Percentiles rank a stretch among this genome's conserved stretches.
These are phyloP conservation scores for Pantherophis alleghaniensis DNA, from an alignment of 2,797 vertebrate species.

Conservation along the genomic window DNA sequence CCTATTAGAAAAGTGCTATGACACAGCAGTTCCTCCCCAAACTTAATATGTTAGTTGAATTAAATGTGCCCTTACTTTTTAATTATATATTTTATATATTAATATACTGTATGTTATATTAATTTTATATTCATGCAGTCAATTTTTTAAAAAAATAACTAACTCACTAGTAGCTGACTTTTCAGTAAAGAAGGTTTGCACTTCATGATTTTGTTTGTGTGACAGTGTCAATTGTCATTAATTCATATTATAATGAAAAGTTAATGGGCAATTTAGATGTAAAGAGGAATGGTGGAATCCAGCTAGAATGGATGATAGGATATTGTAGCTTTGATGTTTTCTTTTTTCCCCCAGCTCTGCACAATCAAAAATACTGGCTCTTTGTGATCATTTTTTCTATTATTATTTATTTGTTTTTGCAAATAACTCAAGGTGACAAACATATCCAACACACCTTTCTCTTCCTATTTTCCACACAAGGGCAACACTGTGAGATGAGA, in stretches of 20 bases:
- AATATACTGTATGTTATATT: neutral
- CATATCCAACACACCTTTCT: neutral
- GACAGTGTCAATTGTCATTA: neutral
- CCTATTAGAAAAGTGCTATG: neutral
- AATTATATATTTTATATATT: neutral
- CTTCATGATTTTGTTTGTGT: neutral
- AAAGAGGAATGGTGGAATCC: neutral
- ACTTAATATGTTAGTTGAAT: constrained; percentile 9
- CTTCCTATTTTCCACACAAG: neutral
- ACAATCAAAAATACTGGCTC: neutral
- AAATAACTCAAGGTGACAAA: neutral
- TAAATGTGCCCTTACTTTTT: neutral
- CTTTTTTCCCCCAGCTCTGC: neutral
- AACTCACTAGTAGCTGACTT: neutral
- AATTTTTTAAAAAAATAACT: neutral
- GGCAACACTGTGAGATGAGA: neutral
- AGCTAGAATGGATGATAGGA: neutral
- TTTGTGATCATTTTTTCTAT: neutral
- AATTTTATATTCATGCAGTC: neutral
- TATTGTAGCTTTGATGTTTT: neutral
- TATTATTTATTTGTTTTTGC: neutral
- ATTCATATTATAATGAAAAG: constrained; percentile 19
- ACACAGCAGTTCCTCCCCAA: neutral
- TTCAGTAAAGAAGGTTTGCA: neutral
- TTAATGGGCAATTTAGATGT: neutral